A percentile compares a stretch with the other conserved stretches of the same genome.
Evolutionary conservation across 2,888 invertebrate species (phyloP).

Genomic region (Zygaena filipendulae): DNA sequence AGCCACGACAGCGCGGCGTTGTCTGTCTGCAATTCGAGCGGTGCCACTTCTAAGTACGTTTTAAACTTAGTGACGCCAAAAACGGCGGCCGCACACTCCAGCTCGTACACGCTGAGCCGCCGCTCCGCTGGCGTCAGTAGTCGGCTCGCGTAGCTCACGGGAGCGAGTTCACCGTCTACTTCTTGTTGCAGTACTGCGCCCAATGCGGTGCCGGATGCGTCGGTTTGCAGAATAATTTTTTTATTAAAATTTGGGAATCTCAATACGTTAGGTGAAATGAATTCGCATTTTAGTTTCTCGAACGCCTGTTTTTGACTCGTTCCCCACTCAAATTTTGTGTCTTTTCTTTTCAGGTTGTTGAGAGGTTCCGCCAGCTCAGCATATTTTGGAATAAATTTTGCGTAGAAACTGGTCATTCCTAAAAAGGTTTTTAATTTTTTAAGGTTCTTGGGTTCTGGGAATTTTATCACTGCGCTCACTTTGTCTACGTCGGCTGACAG

Average conservation of each 20-base stretch:
- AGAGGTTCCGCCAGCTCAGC: too few relatives aligned
- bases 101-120: constrained; percentile 3
- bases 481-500: too few relatives aligned
- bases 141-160: constrained; percentile 6
- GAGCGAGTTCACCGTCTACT: constrained; percentile 5
- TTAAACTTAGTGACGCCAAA: constrained; percentile 8
- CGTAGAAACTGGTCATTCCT: too few relatives aligned
- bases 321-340: too few relatives aligned
- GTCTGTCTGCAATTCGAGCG: constrained; percentile 6
- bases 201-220: constrained; percentile 3
- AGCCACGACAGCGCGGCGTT: constrained; percentile 8
- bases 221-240: constrained; percentile 5
- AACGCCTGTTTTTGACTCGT: constrained; percentile 1
- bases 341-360: too few relatives aligned
- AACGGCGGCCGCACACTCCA: constrained; percentile 6
- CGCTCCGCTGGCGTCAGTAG: constrained; percentile 3
- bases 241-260: constrained; percentile 7
- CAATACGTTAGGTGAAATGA: constrained; percentile 6
- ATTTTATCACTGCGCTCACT: too few relatives aligned
- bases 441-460: too few relatives aligned
- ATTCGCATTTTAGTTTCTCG: constrained; percentile 1
- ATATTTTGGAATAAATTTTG: too few relatives aligned
- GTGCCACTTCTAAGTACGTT: constrained; percentile 4
- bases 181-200: constrained; percentile 7
- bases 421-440: too few relatives aligned